Evolutionary conservation across 1,140 invertebrate genomes (phyloP).

Genomic region (Meloidogyne floridensis): DNA sequence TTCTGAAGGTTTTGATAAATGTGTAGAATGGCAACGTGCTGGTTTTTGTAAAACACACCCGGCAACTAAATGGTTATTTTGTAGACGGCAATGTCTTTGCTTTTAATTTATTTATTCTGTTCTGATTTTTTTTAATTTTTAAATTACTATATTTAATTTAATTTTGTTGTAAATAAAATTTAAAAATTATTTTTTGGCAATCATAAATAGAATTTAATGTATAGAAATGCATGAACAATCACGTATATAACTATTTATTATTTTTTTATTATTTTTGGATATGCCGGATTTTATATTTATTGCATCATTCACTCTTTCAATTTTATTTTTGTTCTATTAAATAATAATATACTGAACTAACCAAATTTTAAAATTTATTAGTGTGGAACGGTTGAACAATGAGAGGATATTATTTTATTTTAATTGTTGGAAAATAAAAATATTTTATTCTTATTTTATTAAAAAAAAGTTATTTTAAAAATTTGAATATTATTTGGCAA

Average conservation of each 20-base stretch:
- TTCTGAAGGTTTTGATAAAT: neutral
- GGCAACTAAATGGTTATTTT: conserved; percentile 11
- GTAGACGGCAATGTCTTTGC: conserved; percentile 1
- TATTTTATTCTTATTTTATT: neutral
- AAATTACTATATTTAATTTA: neutral
- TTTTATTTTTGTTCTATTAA: neutral
- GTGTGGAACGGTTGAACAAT: neutral
- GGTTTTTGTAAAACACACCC: conserved; percentile 9
- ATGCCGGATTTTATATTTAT: neutral
- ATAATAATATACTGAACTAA: neutral
- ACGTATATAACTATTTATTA: too few species aligned
- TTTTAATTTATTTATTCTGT: neutral
- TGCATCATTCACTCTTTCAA: neutral
- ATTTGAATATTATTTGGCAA: neutral
- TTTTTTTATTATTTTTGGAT: neutral
- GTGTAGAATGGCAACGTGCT: conserved; percentile 8
- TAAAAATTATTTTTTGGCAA: conserved; percentile 1
- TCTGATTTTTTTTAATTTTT: neutral
- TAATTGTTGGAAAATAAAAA: neutral
- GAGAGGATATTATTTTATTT: neutral
- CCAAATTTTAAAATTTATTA: neutral
- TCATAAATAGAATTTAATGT: neutral
- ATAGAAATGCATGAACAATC: neutral
- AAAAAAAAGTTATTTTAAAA: too few species aligned
- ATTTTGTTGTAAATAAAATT: too few species aligned